phyloP scores from a whole-genome alignment of 2,113 vertebrate species.

The Crotalus helleri region DNA sequence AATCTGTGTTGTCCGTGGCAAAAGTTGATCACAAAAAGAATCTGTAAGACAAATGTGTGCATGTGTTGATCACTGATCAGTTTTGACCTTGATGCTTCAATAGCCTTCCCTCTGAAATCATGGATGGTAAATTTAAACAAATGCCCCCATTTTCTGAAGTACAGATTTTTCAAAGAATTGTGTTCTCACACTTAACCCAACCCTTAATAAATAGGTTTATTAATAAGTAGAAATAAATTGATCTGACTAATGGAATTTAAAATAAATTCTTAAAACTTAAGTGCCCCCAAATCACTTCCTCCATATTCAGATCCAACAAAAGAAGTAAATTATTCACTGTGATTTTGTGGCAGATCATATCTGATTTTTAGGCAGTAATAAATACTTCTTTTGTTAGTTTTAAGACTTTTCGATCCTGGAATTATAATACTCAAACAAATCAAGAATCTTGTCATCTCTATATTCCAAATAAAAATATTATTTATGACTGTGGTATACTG shows the following conservation, averaged over 20 bases:
- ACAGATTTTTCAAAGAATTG: not conserved
- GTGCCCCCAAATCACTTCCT: not conserved
- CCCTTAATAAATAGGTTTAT: not conserved
- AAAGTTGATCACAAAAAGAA: slow-evolving; percentile 39
- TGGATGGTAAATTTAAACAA: not conserved
- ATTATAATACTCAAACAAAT: slow-evolving; percentile 1
- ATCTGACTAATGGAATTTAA: not conserved
- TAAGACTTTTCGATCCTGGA: not conserved
- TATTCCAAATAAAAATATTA: not conserved
- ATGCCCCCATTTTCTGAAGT: not conserved
- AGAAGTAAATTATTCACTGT: not conserved
- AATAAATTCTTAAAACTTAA: not conserved
- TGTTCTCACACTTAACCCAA: not conserved
- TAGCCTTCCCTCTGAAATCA: not conserved
- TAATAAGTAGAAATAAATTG: not conserved
- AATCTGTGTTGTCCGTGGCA: slow-evolving; percentile 68
- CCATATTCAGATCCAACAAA: not conserved
- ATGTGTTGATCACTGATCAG: not conserved
- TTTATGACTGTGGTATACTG: not conserved
- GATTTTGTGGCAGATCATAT: not conserved
- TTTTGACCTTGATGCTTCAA: not conserved
- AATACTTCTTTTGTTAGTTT: not conserved
- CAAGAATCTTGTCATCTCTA: not conserved
- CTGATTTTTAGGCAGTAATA: not conserved
- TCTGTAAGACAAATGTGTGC: slow-evolving; percentile 24